These are phyloP conservation scores for Xiphophorus hellerii DNA, from an alignment of 2,113 vertebrate genomes.

Conservation along the genomic window DNA sequence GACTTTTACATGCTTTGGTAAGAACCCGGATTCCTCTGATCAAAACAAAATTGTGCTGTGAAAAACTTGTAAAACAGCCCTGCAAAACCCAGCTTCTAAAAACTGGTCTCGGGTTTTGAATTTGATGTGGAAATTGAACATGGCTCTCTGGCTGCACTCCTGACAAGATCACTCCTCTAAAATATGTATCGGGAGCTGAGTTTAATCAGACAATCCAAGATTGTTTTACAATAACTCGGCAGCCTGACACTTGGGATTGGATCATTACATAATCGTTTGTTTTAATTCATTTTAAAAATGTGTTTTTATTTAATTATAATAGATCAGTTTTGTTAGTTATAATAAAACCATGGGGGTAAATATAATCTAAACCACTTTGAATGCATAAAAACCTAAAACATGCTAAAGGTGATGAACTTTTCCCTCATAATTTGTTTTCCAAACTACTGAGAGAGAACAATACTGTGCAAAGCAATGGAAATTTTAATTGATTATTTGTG, in stretches of 20 bases:
- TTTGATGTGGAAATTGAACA: background rate
- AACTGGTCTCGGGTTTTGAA: background rate
- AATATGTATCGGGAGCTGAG: background rate
- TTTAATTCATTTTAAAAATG: background rate
- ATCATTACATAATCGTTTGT: background rate
- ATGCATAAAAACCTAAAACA: slow-evolving; percentile 4
- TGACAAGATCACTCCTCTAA: background rate
- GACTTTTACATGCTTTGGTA: background rate
- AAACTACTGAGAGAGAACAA: slow-evolving; percentile 13
- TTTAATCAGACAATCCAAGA: background rate
- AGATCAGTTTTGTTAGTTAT: background rate
- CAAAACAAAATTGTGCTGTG: too few relatives aligned
- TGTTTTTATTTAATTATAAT: background rate
- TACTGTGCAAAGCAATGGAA: slow-evolving; percentile 27
- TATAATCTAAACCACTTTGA: slow-evolving; percentile 7
- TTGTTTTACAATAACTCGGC: background rate
- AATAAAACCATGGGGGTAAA: background rate
- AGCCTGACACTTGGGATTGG: background rate
- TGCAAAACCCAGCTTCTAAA: background rate
- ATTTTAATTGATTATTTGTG: slow-evolving; percentile 33
- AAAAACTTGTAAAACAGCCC: too few relatives aligned
- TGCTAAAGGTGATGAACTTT: slow-evolving; percentile 1
- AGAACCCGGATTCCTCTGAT: background rate
- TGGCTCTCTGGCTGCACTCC: background rate
- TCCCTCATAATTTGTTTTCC: background rate